These are phyloP conservation scores for Cordylochernes scorpioides DNA, from an alignment of 2,888 invertebrate species.

Conservation along the genomic window DNA sequence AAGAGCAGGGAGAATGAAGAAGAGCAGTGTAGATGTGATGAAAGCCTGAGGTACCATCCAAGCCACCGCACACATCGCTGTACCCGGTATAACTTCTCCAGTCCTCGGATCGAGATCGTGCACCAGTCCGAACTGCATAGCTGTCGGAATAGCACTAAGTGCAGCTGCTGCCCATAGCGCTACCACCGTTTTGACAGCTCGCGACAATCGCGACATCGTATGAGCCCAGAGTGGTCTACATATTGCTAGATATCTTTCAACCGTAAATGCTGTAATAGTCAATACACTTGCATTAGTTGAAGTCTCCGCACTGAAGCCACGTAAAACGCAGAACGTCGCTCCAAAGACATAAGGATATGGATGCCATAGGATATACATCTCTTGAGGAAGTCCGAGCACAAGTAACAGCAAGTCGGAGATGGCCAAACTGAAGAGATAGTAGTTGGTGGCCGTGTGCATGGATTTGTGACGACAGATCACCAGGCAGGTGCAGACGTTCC, in stretches of 20 bases:
- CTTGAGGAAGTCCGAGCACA: constrained; percentile 50
- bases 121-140: constrained; percentile 43
- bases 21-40: constrained; percentile 45
- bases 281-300: constrained; percentile 44
- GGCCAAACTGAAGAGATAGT: constrained; percentile 49
- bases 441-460: constrained; percentile 62
- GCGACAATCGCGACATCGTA: constrained; percentile 27
- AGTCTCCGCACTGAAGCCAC: constrained; percentile 54
- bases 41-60: constrained; percentile 40
- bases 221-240: constrained; percentile 44
- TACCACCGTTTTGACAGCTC: constrained; percentile 50
- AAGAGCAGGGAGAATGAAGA: constrained; percentile 63
- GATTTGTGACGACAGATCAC: constrained; percentile 45
- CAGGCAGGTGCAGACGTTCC: constrained; percentile 48
- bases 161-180: constrained; percentile 47
- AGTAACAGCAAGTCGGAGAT: constrained; percentile 51
- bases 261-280: constrained; percentile 56
- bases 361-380: constrained; percentile 29
- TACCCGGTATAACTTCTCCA: constrained; percentile 26
- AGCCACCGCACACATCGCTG: constrained; percentile 21
- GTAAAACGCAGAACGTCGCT: constrained; percentile 43
- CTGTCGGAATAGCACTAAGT: constrained; percentile 23
- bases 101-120: constrained; percentile 22
- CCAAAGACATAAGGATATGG: constrained; percentile 29
- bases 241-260: constrained; percentile 60